A percentile compares a stretch with the other conserved stretches of the same genome.
These are phyloP conservation scores for Masticophis lateralis DNA, from an alignment of 2,797 vertebrate species.

Conservation along the genomic window DNA sequence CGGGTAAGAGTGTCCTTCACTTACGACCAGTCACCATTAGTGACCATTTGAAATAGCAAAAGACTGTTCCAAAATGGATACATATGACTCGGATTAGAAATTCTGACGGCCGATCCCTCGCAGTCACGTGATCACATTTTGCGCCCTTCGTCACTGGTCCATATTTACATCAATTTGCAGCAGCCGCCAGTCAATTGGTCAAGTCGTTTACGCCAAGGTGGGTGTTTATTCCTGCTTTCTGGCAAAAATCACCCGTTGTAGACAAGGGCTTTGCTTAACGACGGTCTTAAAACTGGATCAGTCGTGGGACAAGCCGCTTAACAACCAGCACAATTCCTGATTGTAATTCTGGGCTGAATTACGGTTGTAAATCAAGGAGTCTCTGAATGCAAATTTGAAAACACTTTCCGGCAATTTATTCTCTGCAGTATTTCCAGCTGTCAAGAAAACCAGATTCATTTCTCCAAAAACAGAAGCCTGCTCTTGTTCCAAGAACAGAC, in stretches of 20 bases:
- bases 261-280: not conserved
- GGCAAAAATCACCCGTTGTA: not conserved
- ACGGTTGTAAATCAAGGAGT: not conserved
- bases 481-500: constrained; percentile 22
- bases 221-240: not conserved
- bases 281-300: not conserved
- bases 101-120: not conserved
- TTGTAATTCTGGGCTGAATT: not conserved
- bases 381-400: not conserved
- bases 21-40: not conserved
- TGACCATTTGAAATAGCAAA: not conserved
- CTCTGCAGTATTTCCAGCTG: not conserved
- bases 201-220: not conserved
- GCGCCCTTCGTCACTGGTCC: not conserved
- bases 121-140: not conserved
- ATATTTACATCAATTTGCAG: not conserved
- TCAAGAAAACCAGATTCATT: constrained; percentile 7
- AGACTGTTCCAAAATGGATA: too few species aligned
- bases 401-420: not conserved
- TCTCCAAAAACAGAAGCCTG: not conserved
- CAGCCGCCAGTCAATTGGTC: not conserved
- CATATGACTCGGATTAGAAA: not conserved
- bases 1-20: not conserved
- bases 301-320: not conserved
- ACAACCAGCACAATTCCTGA: not conserved